Evolutionary conservation across 2,113 vertebrate genomes (phyloP), one percentile per base, ranked within the genome.

Genomic region (Gobius niger): DNA sequence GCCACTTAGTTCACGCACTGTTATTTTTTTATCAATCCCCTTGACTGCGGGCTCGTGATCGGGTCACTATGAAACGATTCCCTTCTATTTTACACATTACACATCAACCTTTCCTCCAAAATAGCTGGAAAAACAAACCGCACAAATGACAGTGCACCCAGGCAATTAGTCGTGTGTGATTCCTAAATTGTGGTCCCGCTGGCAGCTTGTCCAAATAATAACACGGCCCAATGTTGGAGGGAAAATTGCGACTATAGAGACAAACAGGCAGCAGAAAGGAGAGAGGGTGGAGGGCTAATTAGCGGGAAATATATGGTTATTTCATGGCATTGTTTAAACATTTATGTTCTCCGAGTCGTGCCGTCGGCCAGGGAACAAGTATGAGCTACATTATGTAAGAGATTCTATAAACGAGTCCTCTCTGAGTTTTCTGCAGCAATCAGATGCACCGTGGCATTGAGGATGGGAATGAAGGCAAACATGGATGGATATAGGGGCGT

Each of bases 311-410:
- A 71, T 83, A 85, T 82, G 47, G 72, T 74, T 88, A 80, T 89
- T 89, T 85, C 77, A 86, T 82, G 47, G 67, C 24, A 53, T 66
- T 44, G 53, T 65, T 89, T 68, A 88, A 88, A 85, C 61, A 86
- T 86, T 83, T 64, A 84, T 86, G 34, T 41, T 54, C 75, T 80
- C 16, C 0, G 70, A 67, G 68, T 78, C 75, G 13, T 65, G 57
- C 68, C 67, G 83, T 80, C 78, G 70, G 66, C 44, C 76, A n/a
- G 73, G 67, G 73, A 83, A 81, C 63, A 69, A 77, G 67, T 12
- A 73, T 15, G 73, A 42, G 51, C 68, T 80, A 50, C 68, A 77
- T 87, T 78, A 78, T 83, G 78, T 67, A 88, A 81, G 71, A 70
- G 61, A 70, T 59, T 66, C 56, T 76, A 73, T 79, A 60, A 79